Evolutionary conservation across 2,797 vertebrate genomes (phyloP).

Genomic region (Periophthalmus magnuspinnatus): DNA sequence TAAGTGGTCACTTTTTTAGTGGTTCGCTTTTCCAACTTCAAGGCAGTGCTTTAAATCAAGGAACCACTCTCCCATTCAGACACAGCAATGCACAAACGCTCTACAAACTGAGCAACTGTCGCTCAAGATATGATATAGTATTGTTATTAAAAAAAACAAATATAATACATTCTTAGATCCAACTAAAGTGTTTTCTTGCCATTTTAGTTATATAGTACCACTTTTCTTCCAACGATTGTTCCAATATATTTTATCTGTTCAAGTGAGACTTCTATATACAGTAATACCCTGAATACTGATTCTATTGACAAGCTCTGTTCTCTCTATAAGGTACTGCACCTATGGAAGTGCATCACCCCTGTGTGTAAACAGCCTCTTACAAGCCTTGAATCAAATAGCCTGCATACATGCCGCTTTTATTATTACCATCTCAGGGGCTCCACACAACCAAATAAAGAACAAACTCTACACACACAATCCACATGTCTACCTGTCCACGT

Average conservation of each 20-base stretch:
- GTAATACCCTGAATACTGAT: conserved; percentile 21
- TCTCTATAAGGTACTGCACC: conserved; percentile 20
- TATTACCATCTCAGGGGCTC: conserved; percentile 39
- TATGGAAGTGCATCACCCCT: conserved; percentile 22
- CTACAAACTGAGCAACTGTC: no score
- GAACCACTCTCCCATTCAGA: no score
- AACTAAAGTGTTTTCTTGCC: background rate
- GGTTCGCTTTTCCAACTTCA: no score
- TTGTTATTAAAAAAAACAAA: no score
- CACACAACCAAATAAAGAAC: conserved; percentile 60
- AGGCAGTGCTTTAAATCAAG: no score
- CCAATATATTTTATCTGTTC: conserved; percentile 1
- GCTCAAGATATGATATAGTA: no score
- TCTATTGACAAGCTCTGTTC: conserved; percentile 24
- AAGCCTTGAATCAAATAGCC: conserved; percentile 58
- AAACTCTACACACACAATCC: conserved; percentile 52
- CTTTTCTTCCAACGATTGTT: background rate
- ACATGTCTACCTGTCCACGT: conserved; percentile 51
- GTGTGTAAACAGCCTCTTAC: conserved; percentile 50
- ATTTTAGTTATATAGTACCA: background rate
- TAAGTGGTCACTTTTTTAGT: no score
- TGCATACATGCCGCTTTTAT: conserved; percentile 50
- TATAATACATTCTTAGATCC: background rate
- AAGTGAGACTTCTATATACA: conserved; percentile 19
- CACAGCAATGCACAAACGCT: no score